Percentiles rank a stretch among this genome's conserved stretches.
Evolutionary conservation across 2,113 vertebrate genomes (phyloP).

Genomic region (Plecotus auritus): DNA sequence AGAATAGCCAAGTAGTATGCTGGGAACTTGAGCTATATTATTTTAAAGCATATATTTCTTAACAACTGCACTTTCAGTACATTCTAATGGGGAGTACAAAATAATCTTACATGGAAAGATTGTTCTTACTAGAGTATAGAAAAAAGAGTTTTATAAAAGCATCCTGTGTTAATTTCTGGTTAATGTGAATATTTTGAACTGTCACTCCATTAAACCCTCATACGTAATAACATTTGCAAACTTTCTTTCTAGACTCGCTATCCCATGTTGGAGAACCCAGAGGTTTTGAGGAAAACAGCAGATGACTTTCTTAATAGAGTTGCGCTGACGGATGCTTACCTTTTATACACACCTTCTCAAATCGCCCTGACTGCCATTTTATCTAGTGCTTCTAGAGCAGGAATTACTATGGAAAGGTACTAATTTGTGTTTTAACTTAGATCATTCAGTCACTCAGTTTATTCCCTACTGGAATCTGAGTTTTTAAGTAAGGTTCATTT

Average conservation of each 20-base stretch:
- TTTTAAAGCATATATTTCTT: background rate
- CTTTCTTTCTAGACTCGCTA: constrained; percentile 89
- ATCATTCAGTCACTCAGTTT: background rate
- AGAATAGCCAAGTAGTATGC: background rate
- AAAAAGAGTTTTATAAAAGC: constrained; percentile 36
- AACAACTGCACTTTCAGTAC: background rate
- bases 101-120: background rate
- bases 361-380: constrained; percentile 92
- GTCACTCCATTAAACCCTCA: background rate
- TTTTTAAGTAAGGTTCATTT: constrained; percentile 1
- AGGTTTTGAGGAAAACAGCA: constrained; percentile 90
- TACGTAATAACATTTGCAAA: constrained; percentile 34
- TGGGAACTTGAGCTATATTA: background rate
- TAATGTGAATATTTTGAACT: constrained; percentile 16
- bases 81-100: background rate
- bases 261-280: constrained; percentile 91
- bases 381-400: constrained; percentile 90
- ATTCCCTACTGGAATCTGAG: background rate
- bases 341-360: constrained; percentile 92
- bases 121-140: background rate
- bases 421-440: constrained; percentile 30
- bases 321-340: constrained; percentile 89
- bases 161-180: background rate
- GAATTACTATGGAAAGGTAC: constrained; percentile 94
- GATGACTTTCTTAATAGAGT: constrained; percentile 94